These are phyloP conservation scores for Drosophila niveifrons DNA, from an alignment of 2,888 invertebrate genomes.

Conservation along the genomic window DNA sequence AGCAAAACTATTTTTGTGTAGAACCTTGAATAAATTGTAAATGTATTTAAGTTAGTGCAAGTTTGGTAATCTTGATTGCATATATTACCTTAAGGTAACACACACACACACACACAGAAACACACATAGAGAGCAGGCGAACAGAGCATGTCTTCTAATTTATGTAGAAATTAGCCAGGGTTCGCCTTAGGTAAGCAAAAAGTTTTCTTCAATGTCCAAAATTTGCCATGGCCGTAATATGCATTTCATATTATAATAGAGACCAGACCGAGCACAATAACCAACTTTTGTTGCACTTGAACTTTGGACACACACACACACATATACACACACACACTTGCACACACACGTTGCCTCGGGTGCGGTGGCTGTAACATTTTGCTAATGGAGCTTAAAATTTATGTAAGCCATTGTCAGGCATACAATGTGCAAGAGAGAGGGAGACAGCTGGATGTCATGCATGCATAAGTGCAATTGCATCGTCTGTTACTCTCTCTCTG, in stretches of 20 bases:
- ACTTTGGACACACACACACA: constrained; percentile 49
- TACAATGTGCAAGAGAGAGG: constrained; percentile 28
- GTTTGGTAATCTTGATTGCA: constrained; percentile 36
- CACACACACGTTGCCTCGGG: constrained; percentile 62
- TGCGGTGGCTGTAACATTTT: constrained; percentile 71
- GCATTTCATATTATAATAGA: constrained; percentile 69
- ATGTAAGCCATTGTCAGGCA: constrained; percentile 77
- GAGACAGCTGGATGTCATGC: constrained; percentile 64
- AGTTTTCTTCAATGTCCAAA: constrained; percentile 70
- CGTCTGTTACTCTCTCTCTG: neutral
- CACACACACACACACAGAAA: constrained; percentile 12
- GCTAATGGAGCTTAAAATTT: constrained; percentile 82
- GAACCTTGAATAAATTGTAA: constrained; percentile 21
- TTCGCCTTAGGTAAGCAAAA: constrained; percentile 68
- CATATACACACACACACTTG: constrained; percentile 12
- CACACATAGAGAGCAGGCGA: neutral
- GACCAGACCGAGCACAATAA: constrained; percentile 56
- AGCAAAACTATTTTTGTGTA: neutral
- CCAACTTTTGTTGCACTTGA: constrained; percentile 78
- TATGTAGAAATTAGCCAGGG: constrained; percentile 71
- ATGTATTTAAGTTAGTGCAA: constrained; percentile 12
- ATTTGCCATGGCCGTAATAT: constrained; percentile 64
- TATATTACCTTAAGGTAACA: constrained; percentile 32
- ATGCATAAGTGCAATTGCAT: constrained; percentile 71
- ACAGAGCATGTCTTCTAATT: constrained; percentile 56